Evolutionary conservation across 2,113 vertebrate species (phyloP).

Genomic region (Labeo catla): DNA sequence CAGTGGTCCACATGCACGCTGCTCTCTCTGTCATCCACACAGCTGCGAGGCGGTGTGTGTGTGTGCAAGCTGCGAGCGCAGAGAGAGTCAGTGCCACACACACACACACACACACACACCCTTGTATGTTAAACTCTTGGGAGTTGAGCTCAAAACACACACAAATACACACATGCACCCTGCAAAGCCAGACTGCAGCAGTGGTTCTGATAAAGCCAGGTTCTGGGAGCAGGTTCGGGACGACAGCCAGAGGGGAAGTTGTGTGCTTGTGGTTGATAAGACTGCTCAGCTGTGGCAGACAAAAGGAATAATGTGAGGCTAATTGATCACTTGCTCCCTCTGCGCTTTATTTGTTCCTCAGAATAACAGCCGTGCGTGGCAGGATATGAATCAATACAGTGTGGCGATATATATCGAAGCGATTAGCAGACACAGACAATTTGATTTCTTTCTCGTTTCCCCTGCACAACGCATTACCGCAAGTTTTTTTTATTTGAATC

Average conservation of each 20-base stretch:
- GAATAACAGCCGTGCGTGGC: slow-evolving; percentile 54
- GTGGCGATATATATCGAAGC: slow-evolving; percentile 54
- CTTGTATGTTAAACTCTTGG: slow-evolving; percentile 61
- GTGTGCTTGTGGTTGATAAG: slow-evolving; percentile 75
- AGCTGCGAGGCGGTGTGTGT: slow-evolving; percentile 17
- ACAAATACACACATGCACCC: slow-evolving; percentile 48
- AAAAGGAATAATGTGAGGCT: slow-evolving; percentile 64
- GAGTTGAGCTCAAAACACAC: slow-evolving; percentile 44
- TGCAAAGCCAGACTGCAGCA: slow-evolving; percentile 65
- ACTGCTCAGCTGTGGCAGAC: slow-evolving; percentile 61
- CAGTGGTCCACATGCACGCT: slow-evolving; percentile 4
- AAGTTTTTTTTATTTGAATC: neutral
- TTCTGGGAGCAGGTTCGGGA: slow-evolving; percentile 63
- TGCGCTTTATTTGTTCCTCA: slow-evolving; percentile 65
- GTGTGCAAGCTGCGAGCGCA: slow-evolving; percentile 27
- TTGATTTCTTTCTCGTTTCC: slow-evolving; percentile 42
- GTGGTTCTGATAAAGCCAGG: slow-evolving; percentile 64
- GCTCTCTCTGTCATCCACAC: neutral
- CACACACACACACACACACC: slow-evolving; percentile 44
- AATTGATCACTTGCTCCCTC: slow-evolving; percentile 69
- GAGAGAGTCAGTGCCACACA: slow-evolving; percentile 42
- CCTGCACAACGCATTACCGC: neutral
- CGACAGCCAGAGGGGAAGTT: slow-evolving; percentile 63
- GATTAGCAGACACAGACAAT: slow-evolving; percentile 46
- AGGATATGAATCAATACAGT: slow-evolving; percentile 61